Percentiles rank a stretch among this genome's conserved stretches.
These are phyloP conservation scores for Rana temporaria DNA, from an alignment of 2,113 vertebrate species.

Conservation along the genomic window DNA sequence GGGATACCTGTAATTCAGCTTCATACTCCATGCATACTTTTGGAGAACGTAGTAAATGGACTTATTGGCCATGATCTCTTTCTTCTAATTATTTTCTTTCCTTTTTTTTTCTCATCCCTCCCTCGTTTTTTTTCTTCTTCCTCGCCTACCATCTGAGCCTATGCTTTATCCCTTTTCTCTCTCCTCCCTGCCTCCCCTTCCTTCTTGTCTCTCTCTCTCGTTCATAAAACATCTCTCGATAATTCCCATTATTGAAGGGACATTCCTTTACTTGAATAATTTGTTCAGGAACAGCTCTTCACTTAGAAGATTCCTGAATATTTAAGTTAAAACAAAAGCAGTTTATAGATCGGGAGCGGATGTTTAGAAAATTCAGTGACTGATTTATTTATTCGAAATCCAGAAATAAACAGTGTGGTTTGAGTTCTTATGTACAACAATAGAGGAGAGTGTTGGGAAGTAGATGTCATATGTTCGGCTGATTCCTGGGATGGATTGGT, in stretches of 20 bases:
- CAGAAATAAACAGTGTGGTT: background rate
- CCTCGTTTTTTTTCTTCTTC: too few species aligned
- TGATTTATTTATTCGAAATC: slow-evolving; percentile 16
- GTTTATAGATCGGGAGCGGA: slow-evolving; percentile 24
- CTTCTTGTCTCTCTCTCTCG: background rate
- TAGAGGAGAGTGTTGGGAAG: slow-evolving; percentile 9
- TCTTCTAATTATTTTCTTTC: too few species aligned
- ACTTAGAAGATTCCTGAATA: background rate
- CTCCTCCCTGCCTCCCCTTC: too few species aligned
- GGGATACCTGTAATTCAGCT: too few species aligned
- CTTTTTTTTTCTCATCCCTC: too few species aligned
- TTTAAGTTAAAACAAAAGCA: slow-evolving; percentile 11
- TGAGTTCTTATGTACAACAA: background rate
- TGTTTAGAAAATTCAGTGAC: slow-evolving; percentile 21
- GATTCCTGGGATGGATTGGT: background rate
- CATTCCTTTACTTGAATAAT: background rate
- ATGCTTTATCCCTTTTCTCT: too few species aligned
- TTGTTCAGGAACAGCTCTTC: background rate
- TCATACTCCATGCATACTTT: too few species aligned
- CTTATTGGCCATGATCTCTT: too few species aligned
- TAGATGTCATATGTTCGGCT: background rate
- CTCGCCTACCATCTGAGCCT: too few species aligned
- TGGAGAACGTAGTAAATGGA: too few species aligned
- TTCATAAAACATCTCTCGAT: background rate
- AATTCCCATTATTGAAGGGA: background rate